Evolutionary conservation across 2,113 vertebrate species (phyloP).

Genomic region (Ivindomyrus marchei): DNA sequence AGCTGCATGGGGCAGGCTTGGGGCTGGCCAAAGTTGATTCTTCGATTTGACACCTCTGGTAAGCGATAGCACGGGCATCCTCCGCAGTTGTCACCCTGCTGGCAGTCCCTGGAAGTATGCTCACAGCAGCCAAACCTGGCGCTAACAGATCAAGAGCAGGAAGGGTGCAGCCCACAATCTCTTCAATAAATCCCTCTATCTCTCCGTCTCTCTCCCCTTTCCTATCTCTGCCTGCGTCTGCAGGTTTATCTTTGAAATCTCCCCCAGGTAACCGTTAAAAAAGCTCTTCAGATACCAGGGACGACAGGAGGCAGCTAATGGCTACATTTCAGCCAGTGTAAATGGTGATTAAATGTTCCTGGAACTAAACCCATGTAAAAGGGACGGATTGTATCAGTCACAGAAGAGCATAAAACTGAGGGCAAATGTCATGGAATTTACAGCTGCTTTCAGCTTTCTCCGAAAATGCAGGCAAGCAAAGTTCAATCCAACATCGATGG

Average conservation of each 20-base stretch:
- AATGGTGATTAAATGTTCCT: conserved; percentile 2
- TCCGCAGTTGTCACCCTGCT: not conserved
- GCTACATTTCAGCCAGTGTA: not conserved
- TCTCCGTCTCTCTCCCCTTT: not conserved
- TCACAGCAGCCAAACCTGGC: not conserved
- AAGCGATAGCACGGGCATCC: not conserved
- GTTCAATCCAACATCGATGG: not conserved
- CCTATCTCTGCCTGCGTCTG: not conserved
- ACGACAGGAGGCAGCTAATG: not conserved
- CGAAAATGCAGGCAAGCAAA: not conserved
- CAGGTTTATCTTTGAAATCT: not conserved
- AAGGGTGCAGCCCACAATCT: not conserved
- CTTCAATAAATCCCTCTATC: not conserved
- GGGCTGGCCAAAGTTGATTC: not conserved
- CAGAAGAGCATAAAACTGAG: not conserved
- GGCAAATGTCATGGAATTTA: not conserved
- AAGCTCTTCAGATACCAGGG: not conserved
- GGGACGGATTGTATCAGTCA: not conserved
- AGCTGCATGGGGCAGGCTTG: not conserved
- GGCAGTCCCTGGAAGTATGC: not conserved
- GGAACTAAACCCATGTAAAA: not conserved
- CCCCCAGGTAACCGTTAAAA: not conserved
- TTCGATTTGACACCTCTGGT: not conserved
- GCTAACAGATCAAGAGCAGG: not conserved
- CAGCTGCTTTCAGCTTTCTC: not conserved